Base-by-base conservation (phyloP, 2,797 vertebrate species). In the Euphonia xanthogaster region DNA sequence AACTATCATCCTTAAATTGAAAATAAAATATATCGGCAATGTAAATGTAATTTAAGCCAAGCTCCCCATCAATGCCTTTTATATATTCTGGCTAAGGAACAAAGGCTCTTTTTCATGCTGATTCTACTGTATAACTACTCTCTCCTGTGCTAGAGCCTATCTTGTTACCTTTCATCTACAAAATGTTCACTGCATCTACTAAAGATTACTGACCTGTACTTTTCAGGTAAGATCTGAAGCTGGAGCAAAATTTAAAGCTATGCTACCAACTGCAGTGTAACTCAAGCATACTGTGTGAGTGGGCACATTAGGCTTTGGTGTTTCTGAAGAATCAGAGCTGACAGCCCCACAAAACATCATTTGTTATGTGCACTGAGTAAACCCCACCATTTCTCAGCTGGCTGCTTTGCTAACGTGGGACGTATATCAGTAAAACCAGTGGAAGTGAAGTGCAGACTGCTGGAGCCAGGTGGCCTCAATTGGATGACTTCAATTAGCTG, bases 241-340 rank as follows among this genome's bases (percentile, higher is more conserved):
- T 54, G 51, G 14, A 85, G 47, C 21, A 42, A 95, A 96, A 89
- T 93, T 58, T n/a, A 84, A 91, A 86, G 76, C 74, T 88, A 35
- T 45, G 50, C 24, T 44, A 77, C 70, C 27, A 58, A 28, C 75
- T 50, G 22, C 48, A 83, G 58, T 2, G 31, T 82, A 94, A 96
- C n/a, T 94, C 66, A 85, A 70, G 81, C 57, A 30, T 35, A 51
- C 28, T 78, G 48, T 4, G 0, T 72, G 75, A 93, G 48, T 10
- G 23, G 53, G 42, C 39, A 68, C 50, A 50, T 60, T 14, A 55
- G 48, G 61, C 31, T 87, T 33, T 62, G 72, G 55, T 2, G 13
- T 86, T 77, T 55, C 81, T 85, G 73, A 94, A 73, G 47, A 67
- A 91, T 90, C 55, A 84, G 82, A 90, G 61, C 45, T 88, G 61